Evolutionary conservation across 1,140 invertebrate species (phyloP).

Genomic region (Steinernema khuongi): DNA sequence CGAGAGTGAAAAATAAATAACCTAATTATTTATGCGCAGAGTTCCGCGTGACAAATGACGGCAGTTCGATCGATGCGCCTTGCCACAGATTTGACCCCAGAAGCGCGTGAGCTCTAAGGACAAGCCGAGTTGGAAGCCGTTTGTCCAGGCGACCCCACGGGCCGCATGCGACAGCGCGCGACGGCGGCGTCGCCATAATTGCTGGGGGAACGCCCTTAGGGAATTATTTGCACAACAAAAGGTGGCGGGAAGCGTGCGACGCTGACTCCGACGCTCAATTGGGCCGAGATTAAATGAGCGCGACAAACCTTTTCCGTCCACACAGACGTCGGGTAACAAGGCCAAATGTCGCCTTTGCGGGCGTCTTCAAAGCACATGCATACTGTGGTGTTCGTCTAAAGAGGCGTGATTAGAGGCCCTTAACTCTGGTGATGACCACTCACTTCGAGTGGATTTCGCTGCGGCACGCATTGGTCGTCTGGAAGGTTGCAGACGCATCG

Average conservation of each 20-base stretch:
- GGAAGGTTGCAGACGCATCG: conserved; percentile 49
- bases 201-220: neutral
- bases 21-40: conserved; percentile 8
- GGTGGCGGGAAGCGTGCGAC: neutral
- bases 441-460: conserved; percentile 54
- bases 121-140: conserved; percentile 1
- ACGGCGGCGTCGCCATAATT: neutral
- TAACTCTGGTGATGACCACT: neutral
- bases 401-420: neutral
- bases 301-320: conserved; percentile 53
- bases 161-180: neutral
- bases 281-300: neutral
- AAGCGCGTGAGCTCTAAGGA: neutral
- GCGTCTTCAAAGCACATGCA: conserved; percentile 57
- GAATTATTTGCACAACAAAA: conserved; percentile 17
- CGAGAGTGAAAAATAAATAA: neutral
- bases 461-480: conserved; percentile 57
- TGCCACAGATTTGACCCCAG: neutral
- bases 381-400: conserved; percentile 53
- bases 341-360: conserved; percentile 56
- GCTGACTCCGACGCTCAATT: neutral
- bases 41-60: neutral
- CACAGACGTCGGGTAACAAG: conserved; percentile 50
- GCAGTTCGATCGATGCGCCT: neutral
- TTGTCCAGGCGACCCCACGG: neutral